Evolutionary conservation across 2,797 vertebrate genomes (phyloP), one percentile per base, ranked within the genome.

Genomic region (Melanotaenia boesemani): DNA sequence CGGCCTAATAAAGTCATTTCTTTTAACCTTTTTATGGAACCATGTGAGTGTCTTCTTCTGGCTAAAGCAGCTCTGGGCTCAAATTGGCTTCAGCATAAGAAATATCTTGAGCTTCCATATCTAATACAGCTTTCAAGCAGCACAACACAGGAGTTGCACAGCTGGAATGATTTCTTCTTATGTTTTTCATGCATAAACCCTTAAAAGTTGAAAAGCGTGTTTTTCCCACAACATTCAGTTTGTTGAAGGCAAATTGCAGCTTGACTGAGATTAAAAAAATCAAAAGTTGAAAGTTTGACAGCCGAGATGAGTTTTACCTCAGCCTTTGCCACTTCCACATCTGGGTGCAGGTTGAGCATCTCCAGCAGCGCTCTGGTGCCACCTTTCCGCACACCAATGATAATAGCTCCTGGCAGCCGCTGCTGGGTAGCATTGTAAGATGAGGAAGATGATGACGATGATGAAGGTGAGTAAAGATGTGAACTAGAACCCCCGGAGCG

Each of bases 341-440:
- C 90, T 5, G 94, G 93, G 68, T 96, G 96, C 63, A 96, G 92
- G 88, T 94, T 95, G 56, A 96, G 94, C 94, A 96, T 96, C 89
- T 95, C 94, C 66, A 95, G 90, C 77, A 95, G 87, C 6, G 95
- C 95, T 55, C 95, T 91, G 30, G 95, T 95, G 76, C 95, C 95
- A 0, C 95, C 95, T 80, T 96, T 96, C 24, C 96, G 77, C 62
- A 95, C 96, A 0, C 96, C 96, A 3, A 96, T 95, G 68, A 96
- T 96, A 72, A 96, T 93, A 13, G 93, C 94, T 22, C 93, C 93
- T 0, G 94, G 95, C 56, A 95, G 83, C 44, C 93, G 90, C 86
- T 94, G 94, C 77, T 82, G 79, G 63, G 91, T 93, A 84, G 78
- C 81, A 41, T 91, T 93, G 56, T 74, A 44, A 48, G 77, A 83